Evolutionary conservation across 2,113 vertebrate genomes (phyloP), one percentile per base, ranked within the genome.

Genomic region (Ploceus nigricollis): DNA sequence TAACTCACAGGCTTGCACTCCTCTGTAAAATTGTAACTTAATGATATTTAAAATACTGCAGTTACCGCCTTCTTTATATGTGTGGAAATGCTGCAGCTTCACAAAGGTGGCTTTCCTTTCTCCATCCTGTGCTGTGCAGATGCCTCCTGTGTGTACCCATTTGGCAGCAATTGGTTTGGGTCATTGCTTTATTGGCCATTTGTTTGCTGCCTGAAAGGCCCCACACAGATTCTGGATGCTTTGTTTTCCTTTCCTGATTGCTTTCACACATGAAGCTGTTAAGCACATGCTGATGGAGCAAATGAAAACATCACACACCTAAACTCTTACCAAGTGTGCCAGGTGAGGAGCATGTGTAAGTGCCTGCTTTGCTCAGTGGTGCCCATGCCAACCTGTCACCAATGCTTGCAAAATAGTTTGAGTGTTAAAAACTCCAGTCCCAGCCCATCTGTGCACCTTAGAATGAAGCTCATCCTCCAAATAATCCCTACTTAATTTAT

Each of bases 121-220:
- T 20, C 27, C 2, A 1, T 11, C 8, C 37, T 1, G 2, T 3
- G 31, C 28, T 7, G 11, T 13, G 56, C 10, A 51, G 76, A 15
- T 31, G 28, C 5, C 21, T 6, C 42, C 63, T 47, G 51, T 7
- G 31, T 27, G 39, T 27, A 57, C 28, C 60, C 89, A 84, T 93
- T 91, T 91, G 94, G 69, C 83, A 82, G 72, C 48, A 51, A 37
- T 4, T 44, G n/a, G 2, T 45, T 71, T 51, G 78, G 70, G 50
- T 60, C 80, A 81, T 3, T 39, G 78, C 21, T 61, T 91, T 87
- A 64, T 85, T 42, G 39, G 81, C 91, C 89, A 85, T 93, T 95
- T 96, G 89, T 64, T 72, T 92, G 60, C 44, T 40, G 39, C 23
- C 65, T 72, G 42, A 45, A 89, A 69, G 73, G n/a, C 54, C 53